phyloP scores from a whole-genome alignment of 2,113 vertebrate genomes.

The Platycercus adscitus region DNA sequence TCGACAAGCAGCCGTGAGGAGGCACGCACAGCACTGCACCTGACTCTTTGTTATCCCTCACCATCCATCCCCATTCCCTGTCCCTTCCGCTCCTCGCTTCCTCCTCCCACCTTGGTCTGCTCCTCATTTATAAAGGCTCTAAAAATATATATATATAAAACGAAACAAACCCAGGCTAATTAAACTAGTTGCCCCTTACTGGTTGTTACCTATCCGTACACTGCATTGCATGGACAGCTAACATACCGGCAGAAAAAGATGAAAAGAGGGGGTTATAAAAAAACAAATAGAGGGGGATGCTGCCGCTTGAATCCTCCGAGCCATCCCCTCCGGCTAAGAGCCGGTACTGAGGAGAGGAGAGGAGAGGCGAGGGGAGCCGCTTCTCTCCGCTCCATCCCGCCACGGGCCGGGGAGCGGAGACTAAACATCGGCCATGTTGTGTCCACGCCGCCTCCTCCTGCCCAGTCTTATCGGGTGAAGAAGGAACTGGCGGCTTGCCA shows the following conservation, averaged over 20 bases:
- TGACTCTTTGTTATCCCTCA: conserved; percentile 44
- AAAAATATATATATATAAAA: too few species aligned
- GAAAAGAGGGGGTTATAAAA: neutral
- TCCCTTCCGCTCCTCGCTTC: neutral
- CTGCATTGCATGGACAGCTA: neutral
- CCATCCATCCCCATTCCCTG: neutral
- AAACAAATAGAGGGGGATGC: neutral
- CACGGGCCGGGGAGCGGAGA: neutral
- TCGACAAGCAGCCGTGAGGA: neutral
- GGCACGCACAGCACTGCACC: neutral
- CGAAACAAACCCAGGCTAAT: neutral
- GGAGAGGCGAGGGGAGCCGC: too few species aligned
- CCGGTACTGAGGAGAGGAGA: neutral
- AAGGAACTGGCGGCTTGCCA: neutral
- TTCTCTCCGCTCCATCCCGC: neutral
- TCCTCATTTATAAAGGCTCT: neutral
- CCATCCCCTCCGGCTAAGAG: neutral
- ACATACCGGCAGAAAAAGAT: neutral
- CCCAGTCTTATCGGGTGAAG: neutral
- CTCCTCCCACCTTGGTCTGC: conserved; percentile 16
- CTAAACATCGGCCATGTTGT: conserved; percentile 8
- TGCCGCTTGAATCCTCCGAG: neutral
- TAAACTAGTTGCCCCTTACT: neutral
- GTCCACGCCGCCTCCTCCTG: neutral
- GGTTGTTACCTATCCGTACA: neutral